Base-by-base conservation (phyloP, 2,797 vertebrate species). In the Coreius guichenoti region DNA sequence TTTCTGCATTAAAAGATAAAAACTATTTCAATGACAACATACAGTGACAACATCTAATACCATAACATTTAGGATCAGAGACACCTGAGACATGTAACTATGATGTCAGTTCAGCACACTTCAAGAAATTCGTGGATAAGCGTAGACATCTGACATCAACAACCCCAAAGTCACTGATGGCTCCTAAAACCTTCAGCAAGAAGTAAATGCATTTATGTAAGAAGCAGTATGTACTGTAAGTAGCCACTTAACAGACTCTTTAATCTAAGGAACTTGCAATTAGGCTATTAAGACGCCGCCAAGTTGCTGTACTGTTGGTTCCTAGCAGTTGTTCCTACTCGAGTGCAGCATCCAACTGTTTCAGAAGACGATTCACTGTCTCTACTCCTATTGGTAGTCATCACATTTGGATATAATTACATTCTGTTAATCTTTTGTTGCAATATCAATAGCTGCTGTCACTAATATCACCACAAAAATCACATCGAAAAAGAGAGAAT, bases 161-260 rank as follows among this genome's bases (percentile, higher is more conserved):
- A 78, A 61, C 33, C 58, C 39, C n/a, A 23, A 80, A 19, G 63
- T 36, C 45, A 26, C 31, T 39, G 31, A 61, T 29, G 36, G 23
- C 75, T 43, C 75, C 17, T 26, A 39, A 39, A 69, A 69, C 33
- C 19, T 0, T 68, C 0, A 26, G 33, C 33, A 61, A 58, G n/a
- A 61, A 58, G n/a, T 26, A 39, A 78, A 61, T 17, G 75, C 54
- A 61, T 61, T 77, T 39, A 77, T 77, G 51, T 39, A 16, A 77
- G 74, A 33, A 26, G 33, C 36, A 68, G 65, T 14, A 58, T 63
- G 26, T n/a, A 33, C 26, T 47, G 69, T 45, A 36, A 72, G 26
- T 56, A 73, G 9, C 12, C 68, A 61, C 54, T 82, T 82, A 73
- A 29, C 7, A 14, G 12, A 31, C n/a, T 31, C 76, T 26, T 61